phyloP scores from a whole-genome alignment of 2,797 vertebrate genomes.

The Tapirus indicus region DNA sequence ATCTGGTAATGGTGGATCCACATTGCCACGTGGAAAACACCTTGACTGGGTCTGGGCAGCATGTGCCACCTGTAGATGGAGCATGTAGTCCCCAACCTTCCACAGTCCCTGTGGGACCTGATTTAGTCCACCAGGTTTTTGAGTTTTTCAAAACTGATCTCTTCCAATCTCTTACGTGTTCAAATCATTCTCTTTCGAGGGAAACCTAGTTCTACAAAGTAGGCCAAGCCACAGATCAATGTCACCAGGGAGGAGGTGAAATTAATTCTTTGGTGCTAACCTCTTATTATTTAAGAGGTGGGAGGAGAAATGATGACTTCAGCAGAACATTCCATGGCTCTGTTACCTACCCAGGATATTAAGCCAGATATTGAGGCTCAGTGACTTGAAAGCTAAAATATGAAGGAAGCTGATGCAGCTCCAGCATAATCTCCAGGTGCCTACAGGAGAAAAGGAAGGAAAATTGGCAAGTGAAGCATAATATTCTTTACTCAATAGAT shows the following conservation, averaged over 20 bases:
- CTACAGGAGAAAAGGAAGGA: not conserved
- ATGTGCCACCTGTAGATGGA: not conserved
- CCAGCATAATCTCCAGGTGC: not conserved
- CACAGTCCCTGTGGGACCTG: not conserved
- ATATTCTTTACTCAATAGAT: not conserved
- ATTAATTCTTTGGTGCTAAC: not conserved
- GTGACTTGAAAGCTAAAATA: not conserved
- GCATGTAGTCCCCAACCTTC: not conserved
- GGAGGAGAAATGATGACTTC: not conserved
- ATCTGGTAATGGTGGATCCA: not conserved
- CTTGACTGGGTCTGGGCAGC: not conserved
- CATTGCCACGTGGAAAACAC: not conserved
- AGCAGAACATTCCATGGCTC: not conserved
- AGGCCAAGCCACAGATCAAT: not conserved
- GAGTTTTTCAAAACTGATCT: not conserved
- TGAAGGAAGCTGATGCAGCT: not conserved
- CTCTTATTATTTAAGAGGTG: not conserved
- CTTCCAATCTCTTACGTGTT: not conserved
- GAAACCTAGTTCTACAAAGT: not conserved
- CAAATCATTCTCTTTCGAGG: not conserved
- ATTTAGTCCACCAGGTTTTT: not conserved
- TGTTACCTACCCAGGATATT: not conserved
- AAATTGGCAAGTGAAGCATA: not conserved
- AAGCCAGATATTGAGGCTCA: not conserved
- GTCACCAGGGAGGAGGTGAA: not conserved